Evolutionary conservation across 2,113 vertebrate genomes (phyloP).

Genomic region (Chrysemys picta): DNA sequence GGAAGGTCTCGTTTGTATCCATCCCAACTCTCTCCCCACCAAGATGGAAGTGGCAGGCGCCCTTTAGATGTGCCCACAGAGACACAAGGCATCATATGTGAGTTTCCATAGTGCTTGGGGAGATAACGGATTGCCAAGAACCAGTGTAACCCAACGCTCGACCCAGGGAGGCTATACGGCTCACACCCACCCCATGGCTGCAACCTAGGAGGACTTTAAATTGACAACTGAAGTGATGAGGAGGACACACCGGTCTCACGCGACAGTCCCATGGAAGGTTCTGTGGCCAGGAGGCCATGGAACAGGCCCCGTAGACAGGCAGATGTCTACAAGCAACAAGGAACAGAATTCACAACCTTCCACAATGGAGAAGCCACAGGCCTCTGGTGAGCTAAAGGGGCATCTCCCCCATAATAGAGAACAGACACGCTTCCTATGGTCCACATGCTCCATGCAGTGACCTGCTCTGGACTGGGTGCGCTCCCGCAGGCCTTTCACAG

Average conservation of each 20-base stretch:
- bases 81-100: neutral
- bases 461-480: neutral
- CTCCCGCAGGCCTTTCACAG: neutral
- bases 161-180: neutral
- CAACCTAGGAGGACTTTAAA: too few species aligned
- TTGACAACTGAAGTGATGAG: too few species aligned
- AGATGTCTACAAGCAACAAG: neutral
- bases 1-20: too few species aligned
- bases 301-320: neutral
- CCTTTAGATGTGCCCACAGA: neutral
- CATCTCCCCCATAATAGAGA: too few species aligned
- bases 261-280: neutral
- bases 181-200: too few species aligned
- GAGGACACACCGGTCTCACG: too few species aligned
- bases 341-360: neutral
- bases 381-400: too few species aligned
- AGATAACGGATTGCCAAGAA: neutral
- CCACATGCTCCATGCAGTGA: neutral
- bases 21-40: neutral
- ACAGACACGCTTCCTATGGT: too few species aligned
- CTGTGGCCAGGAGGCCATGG: neutral
- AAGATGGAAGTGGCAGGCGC: neutral
- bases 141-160: neutral
- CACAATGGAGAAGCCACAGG: too few species aligned
- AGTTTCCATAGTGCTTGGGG: neutral